Percentiles rank a stretch among this genome's conserved stretches.
phyloP scores from a whole-genome alignment of 1,140 invertebrate species.

The Procambarus clarkii region DNA sequence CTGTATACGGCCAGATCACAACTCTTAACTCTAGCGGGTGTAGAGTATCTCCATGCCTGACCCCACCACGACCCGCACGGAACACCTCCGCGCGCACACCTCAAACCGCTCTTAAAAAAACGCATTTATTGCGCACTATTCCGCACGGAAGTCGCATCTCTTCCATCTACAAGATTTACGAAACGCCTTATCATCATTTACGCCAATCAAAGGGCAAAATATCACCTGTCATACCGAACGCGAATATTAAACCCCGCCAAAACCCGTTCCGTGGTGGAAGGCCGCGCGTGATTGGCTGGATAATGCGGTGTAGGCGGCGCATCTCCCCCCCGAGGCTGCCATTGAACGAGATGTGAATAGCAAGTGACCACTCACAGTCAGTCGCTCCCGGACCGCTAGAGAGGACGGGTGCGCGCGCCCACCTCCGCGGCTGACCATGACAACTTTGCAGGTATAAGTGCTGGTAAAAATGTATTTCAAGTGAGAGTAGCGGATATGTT shows the following conservation, averaged over 20 bases:
- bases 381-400: constrained; percentile 33
- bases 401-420: constrained; percentile 28
- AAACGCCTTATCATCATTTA: not conserved
- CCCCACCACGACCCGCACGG: constrained; percentile 42
- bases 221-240: constrained; percentile 15
- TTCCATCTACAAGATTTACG: not conserved
- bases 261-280: constrained; percentile 20
- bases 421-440: constrained; percentile 38
- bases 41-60: constrained; percentile 51
- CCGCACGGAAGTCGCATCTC: not conserved
- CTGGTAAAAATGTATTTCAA: constrained; percentile 1
- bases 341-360: constrained; percentile 68
- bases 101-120: not conserved
- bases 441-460: not conserved
- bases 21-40: constrained; percentile 60
- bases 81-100: constrained; percentile 1
- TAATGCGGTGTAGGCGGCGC: constrained; percentile 47
- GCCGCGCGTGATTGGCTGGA: constrained; percentile 60
- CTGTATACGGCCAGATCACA: constrained; percentile 56
- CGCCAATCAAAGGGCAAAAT: constrained; percentile 22
- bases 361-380: constrained; percentile 62
- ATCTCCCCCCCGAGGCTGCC: constrained; percentile 65
- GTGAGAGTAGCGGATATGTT: not conserved
- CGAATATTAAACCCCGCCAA: constrained; percentile 52
- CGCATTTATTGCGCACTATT: not conserved